Base-by-base conservation (phyloP, 2,113 vertebrate species). In the Guaruba guarouba region DNA sequence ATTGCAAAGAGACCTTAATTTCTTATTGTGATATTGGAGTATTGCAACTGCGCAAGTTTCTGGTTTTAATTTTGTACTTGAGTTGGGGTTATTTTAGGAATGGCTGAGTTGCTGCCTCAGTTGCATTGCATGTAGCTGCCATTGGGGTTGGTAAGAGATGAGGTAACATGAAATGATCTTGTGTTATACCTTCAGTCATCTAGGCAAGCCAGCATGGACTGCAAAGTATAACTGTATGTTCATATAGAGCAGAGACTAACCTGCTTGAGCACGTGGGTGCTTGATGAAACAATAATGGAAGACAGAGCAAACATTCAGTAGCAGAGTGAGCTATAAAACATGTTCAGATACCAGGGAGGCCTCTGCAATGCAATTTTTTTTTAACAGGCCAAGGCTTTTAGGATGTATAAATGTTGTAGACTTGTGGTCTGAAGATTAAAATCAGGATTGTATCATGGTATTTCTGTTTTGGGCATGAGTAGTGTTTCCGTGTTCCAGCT, bases 141-240 rank as follows among this genome's bases (percentile, higher is more conserved):
- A 3, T 0, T 22, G 46, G 2, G 66, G 37, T 52, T 0, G 3
- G 13, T 67, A 13, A 13, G 41, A 69, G 33, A 39, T 3, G 24
- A 39, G 61, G 22, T 33, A 5, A 12, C 59, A 2, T 0, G 18
- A 16, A 23, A 10, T 43, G 31, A 25, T 85, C 4, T 5, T 24
- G 11, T 23, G 5, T 52, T 76, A 3, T 0, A 29, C 13, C 19
- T 51, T 35, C 2, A 6, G 0, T 33, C 51, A 49, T 27, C 6
- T 28, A 3, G 7, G 18, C 0, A 17, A 11, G 22, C 5, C 48
- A 5, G 57, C 33, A 24, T 59, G 39, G 37, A 7, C 24, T 22
- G 41, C 1, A 31, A n/a, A 49, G 6, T 6, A 0, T 1, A 10
- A 35, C 33, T 59, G 33, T 59, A 23, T 59, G 10, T 70, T 52